A percentile compares a stretch with the other conserved stretches of the same genome.
Evolutionary conservation across 2,797 vertebrate genomes (phyloP).

Genomic region (Leptodactylus fallax): DNA sequence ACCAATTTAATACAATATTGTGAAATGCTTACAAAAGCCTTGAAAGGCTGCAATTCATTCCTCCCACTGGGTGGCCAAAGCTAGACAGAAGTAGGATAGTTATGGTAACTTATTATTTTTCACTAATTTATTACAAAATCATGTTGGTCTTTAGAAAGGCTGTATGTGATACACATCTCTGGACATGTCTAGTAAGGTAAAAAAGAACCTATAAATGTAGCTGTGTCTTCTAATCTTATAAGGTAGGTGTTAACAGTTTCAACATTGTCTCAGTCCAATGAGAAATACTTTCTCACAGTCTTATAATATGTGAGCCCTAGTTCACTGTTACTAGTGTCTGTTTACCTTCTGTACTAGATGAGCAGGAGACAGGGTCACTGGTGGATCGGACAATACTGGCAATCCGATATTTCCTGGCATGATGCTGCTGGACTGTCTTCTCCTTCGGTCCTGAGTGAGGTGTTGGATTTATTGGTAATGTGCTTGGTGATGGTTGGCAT

Average conservation of each 20-base stretch:
- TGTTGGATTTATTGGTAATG: slow-evolving; percentile 68
- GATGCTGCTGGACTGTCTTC: slow-evolving; percentile 70
- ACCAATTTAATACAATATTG: too few species aligned
- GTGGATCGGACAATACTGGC: slow-evolving; percentile 88
- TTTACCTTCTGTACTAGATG: slow-evolving; percentile 81
- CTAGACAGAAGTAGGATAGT: too few species aligned
- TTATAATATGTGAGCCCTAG: background rate
- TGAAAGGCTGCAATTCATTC: too few species aligned
- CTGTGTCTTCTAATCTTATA: too few species aligned
- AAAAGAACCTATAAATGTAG: too few species aligned
- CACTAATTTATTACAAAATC: too few species aligned
- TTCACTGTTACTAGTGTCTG: slow-evolving; percentile 6
- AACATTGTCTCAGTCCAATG: background rate
- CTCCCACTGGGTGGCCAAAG: too few species aligned
- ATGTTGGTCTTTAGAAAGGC: too few species aligned
- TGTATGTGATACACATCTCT: too few species aligned
- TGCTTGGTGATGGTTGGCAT: slow-evolving; percentile 74
- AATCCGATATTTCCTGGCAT: slow-evolving; percentile 72
- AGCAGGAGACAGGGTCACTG: slow-evolving; percentile 90
- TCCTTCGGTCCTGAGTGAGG: slow-evolving; percentile 63
- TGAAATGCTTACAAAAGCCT: too few species aligned
- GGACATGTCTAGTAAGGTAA: too few species aligned
- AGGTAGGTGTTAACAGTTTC: background rate
- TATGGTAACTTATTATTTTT: too few species aligned
- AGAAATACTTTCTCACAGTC: background rate